Evolutionary conservation across 1,140 invertebrate species (phyloP), one percentile per base, ranked within the genome.

Genomic region (Drosophila obscura): DNA sequence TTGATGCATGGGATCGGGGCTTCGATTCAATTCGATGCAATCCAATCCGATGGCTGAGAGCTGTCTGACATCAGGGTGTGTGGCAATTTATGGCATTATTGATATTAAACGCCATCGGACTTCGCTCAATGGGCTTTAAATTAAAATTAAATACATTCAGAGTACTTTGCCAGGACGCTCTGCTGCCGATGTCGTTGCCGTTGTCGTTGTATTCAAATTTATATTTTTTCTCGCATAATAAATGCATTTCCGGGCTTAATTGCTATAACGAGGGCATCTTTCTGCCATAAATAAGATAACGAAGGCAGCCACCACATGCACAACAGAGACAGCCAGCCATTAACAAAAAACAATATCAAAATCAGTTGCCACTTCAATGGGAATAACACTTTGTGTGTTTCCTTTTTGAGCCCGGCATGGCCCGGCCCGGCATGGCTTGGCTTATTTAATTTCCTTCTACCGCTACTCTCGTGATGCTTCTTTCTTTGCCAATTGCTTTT

Each of bases 11-110:
- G 78, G 31, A 71, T 45, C 53, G 48, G 55, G n/a, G 2, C 22
- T 24, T 4, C 51, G 43, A 28, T 28, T 7, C 26, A 2, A 6
- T 28, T 7, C 26, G 26, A 28, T 28, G 4, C 31, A 7, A 31
- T 31, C 8, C 31, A 35, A 44, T 41, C 31, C 19, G 58, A 58
- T 16, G 11, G 35, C 49, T 53, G 39, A 31, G 31, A 31, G 31
- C 31, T 31, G 31, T 31, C 62, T 49, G 55, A 45, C 31, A 13
- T 41, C 31, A 19, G 58, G 41, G 31, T 31, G 15, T 28, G 41
- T 41, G 5, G 44, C 50, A 67, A 85, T 85, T 87, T 87, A 87
- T 85, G 74, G 71, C 78, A 67, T 81, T 85, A 85, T 87, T 78
- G 78, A 81, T 82, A 78, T 87, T 81, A 81, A 85, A 13, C 65